Conservation (phyloP, 2,888 invertebrate genomes). For the Athalia circularis region DNA sequence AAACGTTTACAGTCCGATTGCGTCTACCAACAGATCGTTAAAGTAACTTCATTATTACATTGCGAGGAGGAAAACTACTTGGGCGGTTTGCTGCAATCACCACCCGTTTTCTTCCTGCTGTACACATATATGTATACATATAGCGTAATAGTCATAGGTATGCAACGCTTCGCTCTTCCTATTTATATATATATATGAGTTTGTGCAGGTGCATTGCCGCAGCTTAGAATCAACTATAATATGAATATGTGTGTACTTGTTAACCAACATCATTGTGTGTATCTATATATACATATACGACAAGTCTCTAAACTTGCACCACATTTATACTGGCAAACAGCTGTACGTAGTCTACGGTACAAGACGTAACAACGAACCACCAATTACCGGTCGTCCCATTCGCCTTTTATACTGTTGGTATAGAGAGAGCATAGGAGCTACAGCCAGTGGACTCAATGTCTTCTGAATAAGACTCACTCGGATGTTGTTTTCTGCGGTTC, state of each 20-base stretch:
- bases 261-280: too few relatives aligned
- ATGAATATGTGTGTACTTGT: neutral
- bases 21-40: conserved; percentile 41
- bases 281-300: neutral
- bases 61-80: conserved; percentile 24
- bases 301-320: conserved; percentile 16
- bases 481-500: conserved; percentile 12
- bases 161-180: conserved; percentile 24
- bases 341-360: conserved; percentile 16
- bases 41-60: conserved; percentile 40
- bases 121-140: too few relatives aligned
- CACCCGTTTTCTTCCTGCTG: conserved; percentile 1
- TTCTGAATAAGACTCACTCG: neutral
- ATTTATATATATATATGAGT: conserved; percentile 24
- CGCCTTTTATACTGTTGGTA: neutral
- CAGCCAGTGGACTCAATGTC: too few relatives aligned
- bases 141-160: neutral
- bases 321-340: conserved; percentile 11
- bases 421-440: too few relatives aligned
- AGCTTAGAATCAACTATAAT: conserved; percentile 19
- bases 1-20: conserved; percentile 25
- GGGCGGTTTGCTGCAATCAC: conserved; percentile 35
- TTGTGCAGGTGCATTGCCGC: too few relatives aligned
- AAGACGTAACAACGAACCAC: conserved; percentile 21
- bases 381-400: conserved; percentile 18